phyloP scores from a whole-genome alignment of 2,113 vertebrate species.

The Catharus minimus region DNA sequence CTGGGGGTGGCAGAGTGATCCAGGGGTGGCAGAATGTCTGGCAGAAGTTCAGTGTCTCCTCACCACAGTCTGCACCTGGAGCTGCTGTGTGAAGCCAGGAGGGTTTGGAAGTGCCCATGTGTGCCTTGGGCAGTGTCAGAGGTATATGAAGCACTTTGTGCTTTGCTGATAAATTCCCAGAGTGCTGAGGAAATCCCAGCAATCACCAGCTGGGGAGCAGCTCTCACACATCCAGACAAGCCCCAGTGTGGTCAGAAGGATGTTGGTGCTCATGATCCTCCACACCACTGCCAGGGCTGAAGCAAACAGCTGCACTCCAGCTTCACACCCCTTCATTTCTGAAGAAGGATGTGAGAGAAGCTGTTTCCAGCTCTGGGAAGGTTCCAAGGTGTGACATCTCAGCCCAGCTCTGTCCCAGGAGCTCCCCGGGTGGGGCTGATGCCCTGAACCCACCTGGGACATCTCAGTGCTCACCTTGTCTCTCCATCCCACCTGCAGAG shows the following conservation, averaged over 20 bases:
- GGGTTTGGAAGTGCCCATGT: not conserved
- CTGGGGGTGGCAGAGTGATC: not conserved
- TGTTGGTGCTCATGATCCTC: rapidly evolving
- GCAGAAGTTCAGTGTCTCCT: not conserved
- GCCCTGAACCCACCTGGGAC: not conserved
- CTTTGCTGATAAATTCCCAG: not conserved
- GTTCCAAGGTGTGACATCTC: not conserved
- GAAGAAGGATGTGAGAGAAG: not conserved
- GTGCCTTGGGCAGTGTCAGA: not conserved
- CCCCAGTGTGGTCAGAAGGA: no score
- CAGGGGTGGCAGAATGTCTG: rapidly evolving
- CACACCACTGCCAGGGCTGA: not conserved
- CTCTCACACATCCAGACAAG: not conserved
- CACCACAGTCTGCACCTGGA: not conserved
- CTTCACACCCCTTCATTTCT: not conserved
- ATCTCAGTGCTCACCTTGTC: not conserved
- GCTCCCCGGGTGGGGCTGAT: not conserved
- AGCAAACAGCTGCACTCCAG: not conserved
- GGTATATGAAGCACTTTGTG: not conserved
- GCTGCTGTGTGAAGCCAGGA: not conserved
- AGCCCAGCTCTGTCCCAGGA: not conserved
- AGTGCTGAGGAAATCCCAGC: not conserved
- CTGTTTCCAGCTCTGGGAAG: not conserved
- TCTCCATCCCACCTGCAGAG: not conserved
- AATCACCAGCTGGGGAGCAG: not conserved